Percentiles rank a stretch among this genome's conserved stretches.
These are phyloP conservation scores for Dreissena rostriformis DNA, from an alignment of 1,140 invertebrate species.

Conservation along the genomic window DNA sequence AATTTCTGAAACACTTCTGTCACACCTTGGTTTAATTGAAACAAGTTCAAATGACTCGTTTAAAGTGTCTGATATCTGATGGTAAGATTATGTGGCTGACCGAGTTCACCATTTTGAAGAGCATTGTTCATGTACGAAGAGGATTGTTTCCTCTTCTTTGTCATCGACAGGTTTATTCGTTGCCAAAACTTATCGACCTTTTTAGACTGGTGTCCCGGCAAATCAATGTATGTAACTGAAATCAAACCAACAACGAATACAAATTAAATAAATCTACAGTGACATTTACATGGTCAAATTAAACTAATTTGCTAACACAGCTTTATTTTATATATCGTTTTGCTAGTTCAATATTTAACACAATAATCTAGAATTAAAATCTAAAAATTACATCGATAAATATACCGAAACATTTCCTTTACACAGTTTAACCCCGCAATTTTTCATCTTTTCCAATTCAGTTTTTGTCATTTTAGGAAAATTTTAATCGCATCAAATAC, in stretches of 20 bases:
- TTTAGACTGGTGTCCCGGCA: slow-evolving; percentile 50
- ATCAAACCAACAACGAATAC: neutral
- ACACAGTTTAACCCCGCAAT: too few relatives aligned
- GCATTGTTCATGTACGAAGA: neutral
- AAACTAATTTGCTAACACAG: neutral
- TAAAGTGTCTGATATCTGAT: neutral
- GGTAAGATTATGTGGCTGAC: neutral
- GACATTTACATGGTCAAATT: neutral
- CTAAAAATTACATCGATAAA: neutral
- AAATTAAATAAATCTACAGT: neutral
- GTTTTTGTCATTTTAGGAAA: too few relatives aligned
- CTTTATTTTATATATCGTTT: too few relatives aligned
- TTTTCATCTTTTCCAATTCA: too few relatives aligned
- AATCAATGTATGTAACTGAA: slow-evolving; percentile 69
- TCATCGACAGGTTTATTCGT: slow-evolving; percentile 64
- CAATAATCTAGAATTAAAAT: too few relatives aligned
- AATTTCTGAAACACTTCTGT: neutral
- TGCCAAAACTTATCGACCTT: slow-evolving; percentile 71
- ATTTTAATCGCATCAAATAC: too few relatives aligned
- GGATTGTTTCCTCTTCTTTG: slow-evolving; percentile 64
- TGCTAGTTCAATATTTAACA: too few relatives aligned
- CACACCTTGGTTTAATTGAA: neutral
- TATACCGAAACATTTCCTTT: too few relatives aligned
- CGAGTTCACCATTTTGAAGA: neutral
- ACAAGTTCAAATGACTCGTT: neutral